Percentiles rank a stretch among this genome's conserved stretches.
phyloP scores from a whole-genome alignment of 2,888 invertebrate species.

The Scrobipalpa atriplicella region DNA sequence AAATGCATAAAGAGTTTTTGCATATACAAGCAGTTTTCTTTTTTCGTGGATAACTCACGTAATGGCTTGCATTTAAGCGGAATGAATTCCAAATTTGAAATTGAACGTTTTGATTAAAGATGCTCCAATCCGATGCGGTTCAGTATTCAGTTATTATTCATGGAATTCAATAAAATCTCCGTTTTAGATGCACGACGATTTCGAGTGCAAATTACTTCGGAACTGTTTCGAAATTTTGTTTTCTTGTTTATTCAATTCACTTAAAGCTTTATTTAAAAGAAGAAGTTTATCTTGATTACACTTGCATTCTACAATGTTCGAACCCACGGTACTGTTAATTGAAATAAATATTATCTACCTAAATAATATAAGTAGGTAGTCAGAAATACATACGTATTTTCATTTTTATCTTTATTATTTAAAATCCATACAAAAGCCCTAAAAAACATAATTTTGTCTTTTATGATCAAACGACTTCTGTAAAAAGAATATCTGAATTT shows the following conservation, averaged over 20 bases:
- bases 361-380: too few relatives aligned
- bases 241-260: background rate
- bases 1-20: conserved; percentile 66
- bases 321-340: too few relatives aligned
- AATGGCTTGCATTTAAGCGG: conserved; percentile 47
- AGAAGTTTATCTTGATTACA: too few relatives aligned
- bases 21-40: conserved; percentile 60
- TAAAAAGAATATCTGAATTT: too few relatives aligned
- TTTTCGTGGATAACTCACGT: conserved; percentile 47
- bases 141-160: conserved; percentile 30
- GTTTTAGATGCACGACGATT: conserved; percentile 14
- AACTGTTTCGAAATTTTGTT: conserved; percentile 2
- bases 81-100: conserved; percentile 49
- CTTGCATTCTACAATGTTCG: too few relatives aligned
- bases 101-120: conserved; percentile 39
- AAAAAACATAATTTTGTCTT: too few relatives aligned
- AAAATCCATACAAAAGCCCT: too few relatives aligned
- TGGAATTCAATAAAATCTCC: conserved; percentile 6
- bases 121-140: conserved; percentile 15
- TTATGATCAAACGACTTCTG: too few relatives aligned
- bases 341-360: too few relatives aligned
- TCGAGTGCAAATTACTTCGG: conserved; percentile 16
- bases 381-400: too few relatives aligned
- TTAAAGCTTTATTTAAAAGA: background rate
- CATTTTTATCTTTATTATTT: too few relatives aligned